Conservation (phyloP, 1,140 invertebrate genomes). For the Heliothis subflexa region DNA sequence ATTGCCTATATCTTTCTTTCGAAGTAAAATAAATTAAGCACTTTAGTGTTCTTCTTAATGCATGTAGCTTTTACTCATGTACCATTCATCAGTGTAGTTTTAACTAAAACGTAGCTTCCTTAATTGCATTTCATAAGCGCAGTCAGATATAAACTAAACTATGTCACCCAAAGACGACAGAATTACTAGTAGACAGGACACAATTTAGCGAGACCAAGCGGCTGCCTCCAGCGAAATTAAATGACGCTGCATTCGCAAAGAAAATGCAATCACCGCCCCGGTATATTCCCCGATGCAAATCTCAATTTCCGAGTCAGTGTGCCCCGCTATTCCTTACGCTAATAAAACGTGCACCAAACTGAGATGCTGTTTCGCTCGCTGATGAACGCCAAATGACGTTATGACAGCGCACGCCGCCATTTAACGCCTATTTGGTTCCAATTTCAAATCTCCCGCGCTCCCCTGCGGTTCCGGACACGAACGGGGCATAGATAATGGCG, state of each 20-base stretch:
- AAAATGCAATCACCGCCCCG: slow-evolving; percentile 83
- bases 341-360: slow-evolving; percentile 85
- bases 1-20: not conserved
- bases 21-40: no score
- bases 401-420: slow-evolving; percentile 85
- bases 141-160: slow-evolving; percentile 33
- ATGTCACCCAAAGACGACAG: slow-evolving; percentile 37
- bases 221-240: slow-evolving; percentile 76
- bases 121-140: slow-evolving; percentile 14
- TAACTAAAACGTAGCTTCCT: not conserved
- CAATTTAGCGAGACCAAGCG: slow-evolving; percentile 71
- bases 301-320: slow-evolving; percentile 82
- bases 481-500: slow-evolving; percentile 78
- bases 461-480: slow-evolving; percentile 77
- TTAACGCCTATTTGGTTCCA: slow-evolving; percentile 86
- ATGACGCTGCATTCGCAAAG: slow-evolving; percentile 82
- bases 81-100: not conserved
- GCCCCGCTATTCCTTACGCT: slow-evolving; percentile 85
- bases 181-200: slow-evolving; percentile 56
- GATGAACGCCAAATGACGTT: slow-evolving; percentile 85
- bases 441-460: slow-evolving; percentile 84
- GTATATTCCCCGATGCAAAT: slow-evolving; percentile 81
- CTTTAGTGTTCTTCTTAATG: no score
- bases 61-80: no score
- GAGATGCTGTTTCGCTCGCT: slow-evolving; percentile 82